Evolutionary conservation across 2,113 vertebrate genomes (phyloP).

Genomic region (Lasiurus cinereus): DNA sequence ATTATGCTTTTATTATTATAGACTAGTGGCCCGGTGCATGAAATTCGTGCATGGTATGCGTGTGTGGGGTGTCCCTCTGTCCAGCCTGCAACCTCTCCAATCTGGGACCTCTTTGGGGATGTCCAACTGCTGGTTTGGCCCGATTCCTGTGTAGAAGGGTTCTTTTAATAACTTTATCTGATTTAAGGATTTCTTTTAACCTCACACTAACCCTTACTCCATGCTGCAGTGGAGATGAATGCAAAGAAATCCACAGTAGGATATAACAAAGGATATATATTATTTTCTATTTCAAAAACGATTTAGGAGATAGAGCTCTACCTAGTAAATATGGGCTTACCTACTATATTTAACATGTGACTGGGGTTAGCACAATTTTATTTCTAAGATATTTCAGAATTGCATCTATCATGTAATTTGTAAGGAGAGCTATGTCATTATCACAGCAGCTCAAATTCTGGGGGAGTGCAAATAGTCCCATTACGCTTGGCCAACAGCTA

Average conservation of each 20-base stretch:
- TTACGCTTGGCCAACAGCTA: constrained; percentile 44
- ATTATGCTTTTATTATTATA: too few species aligned
- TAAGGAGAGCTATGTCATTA: constrained; percentile 34
- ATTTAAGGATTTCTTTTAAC: constrained; percentile 47
- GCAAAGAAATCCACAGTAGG: background rate
- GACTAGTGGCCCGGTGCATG: too few species aligned
- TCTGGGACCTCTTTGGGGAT: too few species aligned
- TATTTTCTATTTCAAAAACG: constrained; percentile 34
- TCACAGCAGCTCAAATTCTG: constrained; percentile 20
- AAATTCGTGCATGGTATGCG: too few species aligned
- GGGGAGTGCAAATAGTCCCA: background rate
- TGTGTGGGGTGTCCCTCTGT: too few species aligned
- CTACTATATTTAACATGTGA: constrained; percentile 30
- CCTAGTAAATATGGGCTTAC: constrained; percentile 26
- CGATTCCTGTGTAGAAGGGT: background rate
- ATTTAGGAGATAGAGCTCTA: background rate
- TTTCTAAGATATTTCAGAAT: constrained; percentile 60
- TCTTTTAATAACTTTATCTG: background rate
- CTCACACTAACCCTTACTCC: background rate
- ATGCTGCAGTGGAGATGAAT: background rate
- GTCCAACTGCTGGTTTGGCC: too few species aligned
- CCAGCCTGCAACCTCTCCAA: too few species aligned
- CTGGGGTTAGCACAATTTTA: constrained; percentile 55
- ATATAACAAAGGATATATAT: constrained; percentile 38
- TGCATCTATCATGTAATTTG: constrained; percentile 22